These are phyloP conservation scores for Tortrix viridana DNA, from an alignment of 2,888 invertebrate genomes.

Conservation along the genomic window DNA sequence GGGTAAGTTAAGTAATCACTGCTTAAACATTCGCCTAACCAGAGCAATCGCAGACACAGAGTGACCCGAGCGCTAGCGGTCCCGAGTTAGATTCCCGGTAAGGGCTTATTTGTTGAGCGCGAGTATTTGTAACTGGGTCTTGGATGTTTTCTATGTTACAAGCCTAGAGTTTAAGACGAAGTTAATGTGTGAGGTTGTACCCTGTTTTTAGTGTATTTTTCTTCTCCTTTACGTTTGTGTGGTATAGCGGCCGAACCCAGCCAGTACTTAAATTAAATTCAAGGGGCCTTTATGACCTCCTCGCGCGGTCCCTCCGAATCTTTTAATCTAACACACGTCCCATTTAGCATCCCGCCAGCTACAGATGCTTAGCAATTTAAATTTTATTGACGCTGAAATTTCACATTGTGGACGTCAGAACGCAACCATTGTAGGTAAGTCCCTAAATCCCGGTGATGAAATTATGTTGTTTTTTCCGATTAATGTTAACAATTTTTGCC, in stretches of 20 bases:
- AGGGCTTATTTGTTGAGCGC: too few relatives aligned
- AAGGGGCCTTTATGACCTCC: conserved; percentile 62
- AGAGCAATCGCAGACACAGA: too few relatives aligned
- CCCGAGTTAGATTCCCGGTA: too few relatives aligned
- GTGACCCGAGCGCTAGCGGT: too few relatives aligned
- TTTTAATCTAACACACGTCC: conserved; percentile 65
- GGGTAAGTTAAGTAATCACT: too few relatives aligned
- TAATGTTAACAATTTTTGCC: neutral
- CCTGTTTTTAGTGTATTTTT: too few relatives aligned
- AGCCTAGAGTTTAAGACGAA: too few relatives aligned
- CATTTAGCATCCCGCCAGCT: conserved; percentile 57
- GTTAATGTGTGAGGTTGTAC: too few relatives aligned
- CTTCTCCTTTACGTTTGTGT: conserved; percentile 5
- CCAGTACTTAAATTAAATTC: conserved; percentile 57
- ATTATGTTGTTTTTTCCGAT: neutral
- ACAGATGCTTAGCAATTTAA: conserved; percentile 51
- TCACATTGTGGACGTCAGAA: conserved; percentile 24
- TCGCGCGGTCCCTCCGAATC: conserved; percentile 48
- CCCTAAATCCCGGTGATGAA: conserved; percentile 5
- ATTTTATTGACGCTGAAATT: conserved; percentile 36
- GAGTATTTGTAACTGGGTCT: too few relatives aligned
- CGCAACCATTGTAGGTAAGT: conserved; percentile 11
- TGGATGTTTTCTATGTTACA: too few relatives aligned
- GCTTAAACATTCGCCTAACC: too few relatives aligned
- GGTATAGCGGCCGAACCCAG: conserved; percentile 15